These are phyloP conservation scores for Tachypleus tridentatus DNA, from an alignment of 1,140 invertebrate species.

Conservation along the genomic window DNA sequence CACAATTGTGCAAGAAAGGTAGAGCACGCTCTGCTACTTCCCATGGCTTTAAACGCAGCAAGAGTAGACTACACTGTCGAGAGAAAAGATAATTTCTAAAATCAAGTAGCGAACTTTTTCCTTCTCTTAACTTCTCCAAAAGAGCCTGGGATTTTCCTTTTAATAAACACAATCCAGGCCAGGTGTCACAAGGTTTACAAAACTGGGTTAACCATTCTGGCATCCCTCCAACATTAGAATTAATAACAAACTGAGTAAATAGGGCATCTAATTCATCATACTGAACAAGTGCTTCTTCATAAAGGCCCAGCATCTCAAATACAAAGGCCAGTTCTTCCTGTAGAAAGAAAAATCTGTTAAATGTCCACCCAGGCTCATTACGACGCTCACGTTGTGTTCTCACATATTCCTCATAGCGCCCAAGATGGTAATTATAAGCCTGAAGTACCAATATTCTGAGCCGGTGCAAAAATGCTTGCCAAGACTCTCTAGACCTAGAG, in stretches of 20 bases:
- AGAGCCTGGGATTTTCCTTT: conserved; percentile 51
- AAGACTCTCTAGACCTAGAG: conserved; percentile 74
- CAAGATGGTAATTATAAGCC: conserved; percentile 60
- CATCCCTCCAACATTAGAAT: conserved; percentile 65
- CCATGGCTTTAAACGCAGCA: conserved; percentile 49
- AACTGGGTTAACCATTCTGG: conserved; percentile 68
- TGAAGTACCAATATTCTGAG: conserved; percentile 69
- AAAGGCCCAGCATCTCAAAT: conserved; percentile 80
- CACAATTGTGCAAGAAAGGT: conserved; percentile 71
- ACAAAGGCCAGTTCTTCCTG: conserved; percentile 92
- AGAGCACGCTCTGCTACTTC: conserved; percentile 71
- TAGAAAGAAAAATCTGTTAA: conserved; percentile 84
- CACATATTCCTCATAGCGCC: conserved; percentile 80
- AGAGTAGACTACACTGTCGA: conserved; percentile 75
- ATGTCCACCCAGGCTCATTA: conserved; percentile 84
- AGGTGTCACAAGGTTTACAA: conserved; percentile 57
- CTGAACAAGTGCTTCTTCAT: conserved; percentile 88
- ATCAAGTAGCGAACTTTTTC: conserved; percentile 65
- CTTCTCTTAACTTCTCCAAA: conserved; percentile 52
- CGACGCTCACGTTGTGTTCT: conserved; percentile 75
- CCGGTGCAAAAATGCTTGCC: conserved; percentile 66
- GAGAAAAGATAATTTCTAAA: conserved; percentile 90
- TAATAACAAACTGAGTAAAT: conserved; percentile 91
- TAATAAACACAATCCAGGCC: conserved; percentile 65
- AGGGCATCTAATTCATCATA: conserved; percentile 95